Percentiles rank a stretch among this genome's conserved stretches.
These are phyloP conservation scores for Girardinus metallicus DNA, from an alignment of 2,797 vertebrate genomes.

Conservation along the genomic window DNA sequence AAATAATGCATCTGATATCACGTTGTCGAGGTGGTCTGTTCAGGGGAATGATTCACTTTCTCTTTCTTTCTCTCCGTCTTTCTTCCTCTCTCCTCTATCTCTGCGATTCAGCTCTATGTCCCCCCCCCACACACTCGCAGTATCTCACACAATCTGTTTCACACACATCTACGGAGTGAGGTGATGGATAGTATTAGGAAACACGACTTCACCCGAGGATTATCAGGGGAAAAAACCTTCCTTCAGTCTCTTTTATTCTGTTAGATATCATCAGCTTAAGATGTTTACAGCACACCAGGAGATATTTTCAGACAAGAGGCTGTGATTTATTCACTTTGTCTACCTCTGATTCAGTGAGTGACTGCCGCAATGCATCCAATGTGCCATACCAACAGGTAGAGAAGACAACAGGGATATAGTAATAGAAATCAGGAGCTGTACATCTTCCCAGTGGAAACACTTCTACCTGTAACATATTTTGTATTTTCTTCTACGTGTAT, in stretches of 20 bases:
- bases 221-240: constrained; percentile 43
- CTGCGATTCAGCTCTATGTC: constrained; percentile 51
- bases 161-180: constrained; percentile 35
- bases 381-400: constrained; percentile 25
- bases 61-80: constrained; percentile 45
- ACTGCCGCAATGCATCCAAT: constrained; percentile 11
- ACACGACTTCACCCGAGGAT: constrained; percentile 55
- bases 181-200: constrained; percentile 68
- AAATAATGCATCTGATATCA: constrained; percentile 81
- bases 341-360: constrained; percentile 31
- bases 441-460: constrained; percentile 9
- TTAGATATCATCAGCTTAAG: constrained; percentile 47
- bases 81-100: constrained; percentile 30
- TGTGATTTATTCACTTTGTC: constrained; percentile 47
- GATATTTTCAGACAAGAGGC: constrained; percentile 38
- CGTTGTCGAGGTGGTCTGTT: constrained; percentile 74
- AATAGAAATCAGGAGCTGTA: not conserved
- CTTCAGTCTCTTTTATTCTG: constrained; percentile 48
- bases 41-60: constrained; percentile 74
- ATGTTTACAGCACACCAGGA: constrained; percentile 36
- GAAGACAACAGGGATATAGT: not conserved
- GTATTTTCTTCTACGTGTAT: constrained; percentile 15
- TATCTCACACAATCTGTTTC: constrained; percentile 49
- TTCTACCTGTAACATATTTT: not conserved
- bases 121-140: constrained; percentile 56